Percentiles rank a stretch among this genome's conserved stretches.
phyloP scores from a whole-genome alignment of 2,113 vertebrate genomes.

The Aphyosemion australe region DNA sequence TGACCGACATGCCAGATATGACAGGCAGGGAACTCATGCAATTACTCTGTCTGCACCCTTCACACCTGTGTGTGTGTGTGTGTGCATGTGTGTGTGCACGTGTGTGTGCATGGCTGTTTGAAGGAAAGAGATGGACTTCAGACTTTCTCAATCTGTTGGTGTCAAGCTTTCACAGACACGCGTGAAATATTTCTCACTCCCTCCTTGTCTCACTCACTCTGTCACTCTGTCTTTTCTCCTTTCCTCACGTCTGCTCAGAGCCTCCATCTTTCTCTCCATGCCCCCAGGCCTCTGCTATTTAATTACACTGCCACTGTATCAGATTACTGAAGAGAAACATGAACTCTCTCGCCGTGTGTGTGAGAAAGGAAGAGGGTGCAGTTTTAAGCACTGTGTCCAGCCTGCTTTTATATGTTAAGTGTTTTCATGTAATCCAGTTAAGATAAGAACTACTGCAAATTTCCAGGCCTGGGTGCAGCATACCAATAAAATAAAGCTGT shows the following conservation, averaged over 20 bases:
- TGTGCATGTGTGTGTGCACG: conserved; percentile 14
- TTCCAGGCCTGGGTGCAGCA: conserved; percentile 24
- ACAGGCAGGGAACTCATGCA: conserved; percentile 45
- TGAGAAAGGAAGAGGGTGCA: background rate
- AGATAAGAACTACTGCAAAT: conserved; percentile 44
- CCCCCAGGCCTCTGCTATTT: conserved; percentile 64
- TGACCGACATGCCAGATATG: conserved; percentile 52
- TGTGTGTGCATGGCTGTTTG: background rate
- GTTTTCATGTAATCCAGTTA: conserved; percentile 55
- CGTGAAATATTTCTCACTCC: conserved; percentile 45
- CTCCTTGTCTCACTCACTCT: conserved; percentile 38
- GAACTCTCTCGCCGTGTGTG: conserved; percentile 32
- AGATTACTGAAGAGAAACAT: conserved; percentile 68
- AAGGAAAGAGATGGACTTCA: conserved; percentile 31
- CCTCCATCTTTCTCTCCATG: conserved; percentile 46
- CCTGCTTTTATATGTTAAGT: conserved; percentile 13
- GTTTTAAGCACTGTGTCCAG: conserved; percentile 36
- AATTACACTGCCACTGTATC: conserved; percentile 69
- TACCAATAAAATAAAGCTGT: conserved; percentile 3
- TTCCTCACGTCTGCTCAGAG: conserved; percentile 31
- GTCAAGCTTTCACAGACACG: conserved; percentile 51
- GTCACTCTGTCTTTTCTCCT: conserved; percentile 50
- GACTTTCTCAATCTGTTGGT: conserved; percentile 48
- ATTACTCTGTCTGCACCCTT: conserved; percentile 48
- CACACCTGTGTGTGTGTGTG: conserved; percentile 24